Evolutionary conservation across 2,888 invertebrate species (phyloP), one percentile per base, ranked within the genome.

Genomic region (Mythimna vitellina): DNA sequence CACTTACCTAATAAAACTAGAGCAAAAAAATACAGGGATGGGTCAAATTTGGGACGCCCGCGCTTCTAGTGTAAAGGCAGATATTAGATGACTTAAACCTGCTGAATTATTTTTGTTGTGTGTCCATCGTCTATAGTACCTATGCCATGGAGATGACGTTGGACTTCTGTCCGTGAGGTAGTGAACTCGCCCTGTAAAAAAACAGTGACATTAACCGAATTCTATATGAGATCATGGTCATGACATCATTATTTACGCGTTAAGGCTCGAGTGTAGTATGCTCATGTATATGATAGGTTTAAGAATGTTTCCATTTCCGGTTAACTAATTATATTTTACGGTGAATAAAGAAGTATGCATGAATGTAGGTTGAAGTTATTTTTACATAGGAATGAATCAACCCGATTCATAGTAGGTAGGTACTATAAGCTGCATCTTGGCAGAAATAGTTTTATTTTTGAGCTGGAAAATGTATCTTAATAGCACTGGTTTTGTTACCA

Each of bases 181-280:
- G 20, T 60, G 60, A 70, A 20, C 32, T 49, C 10, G 35, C 61
- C 58, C 25, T 49, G 32, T 25, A 78, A 73, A 73, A 42, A 72
- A 81, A 69, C 4, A 10, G 10, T 69, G 65, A 73, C 42, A 58
- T 3, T 49, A 58, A 54, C 46, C 61, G 20, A 73, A 63, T 57
- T 62, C 17, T 17, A 38, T 60, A 70, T 84, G 86, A 84, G 62
- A 32, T 84, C 84, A 84, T 70, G 49, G 32, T 49, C 53, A 60
- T 78, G 79, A 78, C 67, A 42, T 80, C 78, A 81, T 78, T 77
- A 57, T 66, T 76, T 60, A 75, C 9, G 51, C 54, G 38, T 64
- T 53, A 70, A 38, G 20, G 17, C 29, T 8, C 46, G 17, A 46
- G 22, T 12, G 14, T 38, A 20, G 4, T 60, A 53, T n/a, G 7